Percentiles rank a stretch among this genome's conserved stretches.
These are phyloP conservation scores for Gari tellinella DNA, from an alignment of 2,888 invertebrate species.

Conservation along the genomic window DNA sequence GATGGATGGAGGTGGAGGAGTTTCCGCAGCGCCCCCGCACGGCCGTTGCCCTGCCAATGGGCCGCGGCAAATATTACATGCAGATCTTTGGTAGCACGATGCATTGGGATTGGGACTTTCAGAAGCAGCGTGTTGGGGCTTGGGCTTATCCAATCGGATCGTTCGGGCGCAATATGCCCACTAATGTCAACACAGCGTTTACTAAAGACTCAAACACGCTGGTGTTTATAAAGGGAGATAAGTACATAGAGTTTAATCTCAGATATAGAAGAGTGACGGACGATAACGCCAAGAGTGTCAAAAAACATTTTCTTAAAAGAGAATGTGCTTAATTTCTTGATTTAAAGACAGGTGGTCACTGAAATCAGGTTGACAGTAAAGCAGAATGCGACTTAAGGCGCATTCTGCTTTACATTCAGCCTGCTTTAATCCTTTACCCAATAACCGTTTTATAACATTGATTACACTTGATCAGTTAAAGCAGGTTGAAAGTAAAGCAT, in stretches of 20 bases:
- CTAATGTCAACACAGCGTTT: constrained; percentile 29
- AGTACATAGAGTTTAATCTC: constrained; percentile 33
- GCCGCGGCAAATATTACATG: constrained; percentile 38
- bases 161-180: constrained; percentile 49
- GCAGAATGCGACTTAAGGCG: no score
- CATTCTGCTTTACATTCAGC: no score
- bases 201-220: constrained; percentile 1
- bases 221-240: constrained; percentile 35
- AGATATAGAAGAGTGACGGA: constrained; percentile 21
- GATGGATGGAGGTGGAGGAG: constrained; percentile 48
- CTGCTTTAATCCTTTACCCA: no score
- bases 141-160: constrained; percentile 52
- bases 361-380: no score
- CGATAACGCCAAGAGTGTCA: not conserved
- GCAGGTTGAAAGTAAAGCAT: no score
- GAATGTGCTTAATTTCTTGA: no score
- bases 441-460: no score
- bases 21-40: constrained; percentile 55
- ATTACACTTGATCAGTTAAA: no score
- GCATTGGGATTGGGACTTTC: constrained; percentile 58
- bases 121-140: constrained; percentile 46
- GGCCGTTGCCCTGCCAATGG: constrained; percentile 46
- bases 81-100: constrained; percentile 51
- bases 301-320: no score
- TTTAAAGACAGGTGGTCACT: no score